A percentile compares a stretch with the other conserved stretches of the same genome.
Evolutionary conservation across 2,113 vertebrate species (phyloP).

Genomic region (Istiophorus platypterus): DNA sequence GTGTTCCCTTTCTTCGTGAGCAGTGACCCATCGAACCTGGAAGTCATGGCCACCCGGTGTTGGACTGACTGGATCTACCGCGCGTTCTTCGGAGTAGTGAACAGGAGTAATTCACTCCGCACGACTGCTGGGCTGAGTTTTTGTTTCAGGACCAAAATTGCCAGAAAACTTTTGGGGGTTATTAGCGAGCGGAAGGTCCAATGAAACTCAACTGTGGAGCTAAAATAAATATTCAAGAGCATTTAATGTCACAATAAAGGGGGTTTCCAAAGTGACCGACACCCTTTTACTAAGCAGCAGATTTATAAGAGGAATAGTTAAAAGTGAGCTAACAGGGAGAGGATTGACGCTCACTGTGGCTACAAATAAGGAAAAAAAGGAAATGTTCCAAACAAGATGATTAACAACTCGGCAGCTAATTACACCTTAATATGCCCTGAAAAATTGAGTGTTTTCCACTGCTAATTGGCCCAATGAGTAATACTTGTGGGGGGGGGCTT

Average conservation of each 20-base stretch:
- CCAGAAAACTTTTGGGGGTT: too few species aligned
- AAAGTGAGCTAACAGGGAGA: not conserved
- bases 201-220: not conserved
- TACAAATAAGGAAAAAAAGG: not conserved
- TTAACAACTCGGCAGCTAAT: conserved; percentile 14
- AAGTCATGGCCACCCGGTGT: too few species aligned
- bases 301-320: not conserved
- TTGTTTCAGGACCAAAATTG: too few species aligned
- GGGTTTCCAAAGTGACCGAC: not conserved
- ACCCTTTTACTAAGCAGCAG: conserved; percentile 13
- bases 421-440: conserved; percentile 22
- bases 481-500: conserved; percentile 12
- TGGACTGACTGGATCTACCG: too few species aligned
- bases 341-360: not conserved
- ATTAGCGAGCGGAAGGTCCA: too few species aligned
- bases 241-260: not conserved
- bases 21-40: too few species aligned
- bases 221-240: conserved; percentile 18
- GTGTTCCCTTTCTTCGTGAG: too few species aligned
- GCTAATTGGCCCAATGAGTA: conserved; percentile 39
- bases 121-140: too few species aligned
- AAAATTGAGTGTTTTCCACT: conserved; percentile 19
- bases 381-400: not conserved
- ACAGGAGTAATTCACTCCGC: too few species aligned
- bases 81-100: too few species aligned